Base-by-base conservation (phyloP, 2,113 vertebrate genomes). In the Megalops atlanticus region DNA sequence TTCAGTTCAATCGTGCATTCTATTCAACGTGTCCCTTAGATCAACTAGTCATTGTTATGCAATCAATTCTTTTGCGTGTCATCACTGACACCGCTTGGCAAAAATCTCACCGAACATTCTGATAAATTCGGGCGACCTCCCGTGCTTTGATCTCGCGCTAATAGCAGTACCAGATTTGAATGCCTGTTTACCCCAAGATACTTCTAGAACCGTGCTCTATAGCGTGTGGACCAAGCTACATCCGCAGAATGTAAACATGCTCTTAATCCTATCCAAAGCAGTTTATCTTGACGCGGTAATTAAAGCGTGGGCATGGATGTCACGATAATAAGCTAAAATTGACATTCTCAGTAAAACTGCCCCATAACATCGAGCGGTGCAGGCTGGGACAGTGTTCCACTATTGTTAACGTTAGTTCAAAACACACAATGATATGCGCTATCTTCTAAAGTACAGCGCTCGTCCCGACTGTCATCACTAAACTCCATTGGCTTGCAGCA, bases 231-330 rank as follows among this genome's bases (percentile, higher is more conserved):
- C 3, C 71, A 73, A 73, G 21, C 58, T 64, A 31, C 58, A 64
- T 64, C 58, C 71, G 24, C 71, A 73, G 35, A 38, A 73, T 73
- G 71, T 24, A 38, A 73, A 38, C 71, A 31, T 73, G 35, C 12
- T 14, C 70, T 72, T 33, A 21, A 31, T 31, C n/a, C 52, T n/a
- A n/a, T 31, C 58, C 31, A 27, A 64, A 7, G 58, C 1, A 8
- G n/a, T 64, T 64, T 64, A 27, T 64, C 58, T 10, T 31, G 49
- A 54, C 18, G 6, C 52, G 21, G 7, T 24, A n/a, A 6, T 18
- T 58, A 58, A 58, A 58, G 21, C 3, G 24, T n/a, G 52, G 8
- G 52, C n/a, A n/a, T 64, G 58, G n/a, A 31, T 64, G 58, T 27
- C 24, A 64, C 7, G 31, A 27, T 27, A 31, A 64, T 64, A 8